Evolutionary conservation across 2,797 vertebrate species (phyloP).

Genomic region (Malacoraja senta): DNA sequence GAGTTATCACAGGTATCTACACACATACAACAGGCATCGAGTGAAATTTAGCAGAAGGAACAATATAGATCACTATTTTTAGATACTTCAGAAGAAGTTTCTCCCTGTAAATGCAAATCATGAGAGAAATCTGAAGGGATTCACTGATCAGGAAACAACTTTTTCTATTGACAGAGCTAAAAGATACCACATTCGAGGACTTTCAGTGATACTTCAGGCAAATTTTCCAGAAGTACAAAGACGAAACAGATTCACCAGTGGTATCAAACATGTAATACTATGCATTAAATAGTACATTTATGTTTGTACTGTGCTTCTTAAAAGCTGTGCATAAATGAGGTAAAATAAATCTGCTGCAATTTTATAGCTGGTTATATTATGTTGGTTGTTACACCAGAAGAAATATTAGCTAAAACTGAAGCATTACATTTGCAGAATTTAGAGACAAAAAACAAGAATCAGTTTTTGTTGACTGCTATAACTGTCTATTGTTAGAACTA

Average conservation of each 20-base stretch:
- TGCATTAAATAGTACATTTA: not conserved
- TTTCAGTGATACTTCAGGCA: not conserved
- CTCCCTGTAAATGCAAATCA: not conserved
- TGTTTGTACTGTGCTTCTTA: not conserved
- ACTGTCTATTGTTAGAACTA: not conserved
- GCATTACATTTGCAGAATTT: not conserved
- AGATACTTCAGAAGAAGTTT: not conserved
- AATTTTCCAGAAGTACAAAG: not conserved
- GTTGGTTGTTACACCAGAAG: not conserved
- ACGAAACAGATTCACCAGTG: not conserved
- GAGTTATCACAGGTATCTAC: too few species aligned
- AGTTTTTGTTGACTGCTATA: not conserved
- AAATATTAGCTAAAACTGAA: not conserved
- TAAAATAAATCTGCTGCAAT: not conserved
- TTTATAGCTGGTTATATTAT: not conserved
- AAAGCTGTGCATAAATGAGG: not conserved
- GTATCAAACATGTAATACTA: not conserved
- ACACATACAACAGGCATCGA: too few species aligned
- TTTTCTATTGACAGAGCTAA: not conserved
- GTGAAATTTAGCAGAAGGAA: too few species aligned
- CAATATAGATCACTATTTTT: too few species aligned
- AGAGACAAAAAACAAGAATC: not conserved
- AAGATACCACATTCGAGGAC: not conserved
- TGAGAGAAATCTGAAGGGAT: not conserved
- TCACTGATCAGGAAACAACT: not conserved